Conservation (phyloP, 2,113 vertebrate species). For the Oxyruncus cristatus region DNA sequence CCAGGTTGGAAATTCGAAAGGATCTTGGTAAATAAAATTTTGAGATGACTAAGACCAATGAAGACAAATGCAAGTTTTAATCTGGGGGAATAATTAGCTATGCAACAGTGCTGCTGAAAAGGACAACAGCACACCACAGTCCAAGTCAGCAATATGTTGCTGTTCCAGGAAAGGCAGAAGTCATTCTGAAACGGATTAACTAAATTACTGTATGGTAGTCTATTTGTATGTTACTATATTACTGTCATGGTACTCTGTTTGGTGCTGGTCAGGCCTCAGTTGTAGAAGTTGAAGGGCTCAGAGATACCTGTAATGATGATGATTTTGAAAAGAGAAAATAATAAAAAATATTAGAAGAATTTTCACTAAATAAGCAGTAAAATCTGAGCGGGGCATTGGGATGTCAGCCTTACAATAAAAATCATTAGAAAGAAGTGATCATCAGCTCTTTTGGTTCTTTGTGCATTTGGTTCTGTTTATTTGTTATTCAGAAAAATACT, state of each 20-base stretch:
- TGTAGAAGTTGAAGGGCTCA: neutral
- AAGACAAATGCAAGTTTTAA: neutral
- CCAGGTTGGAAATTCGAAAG: neutral
- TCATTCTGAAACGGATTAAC: neutral
- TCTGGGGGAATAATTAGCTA: neutral
- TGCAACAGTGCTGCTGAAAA: neutral
- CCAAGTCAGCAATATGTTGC: neutral
- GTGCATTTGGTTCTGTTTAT: neutral
- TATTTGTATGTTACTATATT: neutral
- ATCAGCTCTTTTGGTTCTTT: neutral
- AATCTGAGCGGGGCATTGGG: accelerated
- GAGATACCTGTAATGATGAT: neutral
- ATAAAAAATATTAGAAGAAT: neutral
- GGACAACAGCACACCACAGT: accelerated
- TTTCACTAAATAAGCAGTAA: neutral
- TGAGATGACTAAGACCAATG: neutral
- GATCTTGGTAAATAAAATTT: neutral
- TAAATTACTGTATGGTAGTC: neutral
- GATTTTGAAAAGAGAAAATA: neutral
- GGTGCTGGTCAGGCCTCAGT: neutral
- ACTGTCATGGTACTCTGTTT: neutral
- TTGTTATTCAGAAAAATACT: neutral
- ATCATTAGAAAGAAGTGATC: neutral
- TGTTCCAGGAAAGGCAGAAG: neutral
- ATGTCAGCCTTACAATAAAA: neutral